These are phyloP conservation scores for Phoebastria nigripes DNA, from an alignment of 2,797 vertebrate species.

Conservation along the genomic window DNA sequence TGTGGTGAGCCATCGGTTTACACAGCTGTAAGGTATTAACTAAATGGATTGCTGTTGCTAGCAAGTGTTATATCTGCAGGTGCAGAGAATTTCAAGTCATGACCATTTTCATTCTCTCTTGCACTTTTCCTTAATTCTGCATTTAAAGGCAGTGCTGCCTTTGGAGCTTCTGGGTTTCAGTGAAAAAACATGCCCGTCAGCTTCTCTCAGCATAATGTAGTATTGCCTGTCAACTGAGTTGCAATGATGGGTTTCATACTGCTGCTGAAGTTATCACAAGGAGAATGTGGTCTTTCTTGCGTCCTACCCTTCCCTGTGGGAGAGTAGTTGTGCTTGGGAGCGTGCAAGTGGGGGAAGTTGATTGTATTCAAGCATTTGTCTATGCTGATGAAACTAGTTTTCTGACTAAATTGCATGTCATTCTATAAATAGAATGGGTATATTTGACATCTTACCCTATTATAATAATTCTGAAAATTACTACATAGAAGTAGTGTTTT, in stretches of 20 bases:
- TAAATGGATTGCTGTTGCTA: neutral
- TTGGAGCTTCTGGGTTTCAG: neutral
- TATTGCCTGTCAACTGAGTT: neutral
- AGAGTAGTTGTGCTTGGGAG: neutral
- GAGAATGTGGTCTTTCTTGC: neutral
- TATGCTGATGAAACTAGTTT: conserved; percentile 23
- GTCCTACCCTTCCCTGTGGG: neutral
- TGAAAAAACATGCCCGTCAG: neutral
- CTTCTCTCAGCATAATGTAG: neutral
- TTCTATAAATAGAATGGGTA: conserved; percentile 15
- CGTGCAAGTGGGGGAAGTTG: neutral
- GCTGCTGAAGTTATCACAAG: neutral
- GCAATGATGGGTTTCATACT: neutral
- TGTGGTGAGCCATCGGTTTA: neutral
- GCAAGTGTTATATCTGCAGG: neutral
- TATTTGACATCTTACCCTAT: conserved; percentile 23
- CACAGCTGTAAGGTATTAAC: neutral
- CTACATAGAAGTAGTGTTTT: neutral
- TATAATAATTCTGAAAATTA: conserved; percentile 33
- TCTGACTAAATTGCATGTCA: neutral
- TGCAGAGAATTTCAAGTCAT: neutral
- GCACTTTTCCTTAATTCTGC: neutral
- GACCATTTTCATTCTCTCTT: neutral
- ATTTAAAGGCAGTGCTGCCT: neutral
- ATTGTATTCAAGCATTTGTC: neutral